Conservation (phyloP, 2,888 invertebrate species). For the Quadroppia sp. region DNA sequence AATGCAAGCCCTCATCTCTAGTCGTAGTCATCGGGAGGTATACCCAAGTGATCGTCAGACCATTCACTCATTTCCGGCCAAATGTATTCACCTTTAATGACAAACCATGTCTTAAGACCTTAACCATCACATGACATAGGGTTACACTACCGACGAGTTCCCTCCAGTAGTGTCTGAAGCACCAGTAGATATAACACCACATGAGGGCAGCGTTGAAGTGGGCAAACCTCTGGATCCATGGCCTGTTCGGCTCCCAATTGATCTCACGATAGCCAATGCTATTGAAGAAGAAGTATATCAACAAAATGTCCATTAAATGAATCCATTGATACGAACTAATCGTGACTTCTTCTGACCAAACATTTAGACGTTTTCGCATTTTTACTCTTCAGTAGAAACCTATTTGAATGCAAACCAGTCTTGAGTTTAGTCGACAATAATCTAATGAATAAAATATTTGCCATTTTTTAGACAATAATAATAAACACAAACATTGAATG, state of each 20-base stretch:
- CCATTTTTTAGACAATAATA: too few relatives aligned
- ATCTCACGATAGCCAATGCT: conserved; percentile 39
- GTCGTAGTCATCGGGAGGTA: conserved; percentile 40
- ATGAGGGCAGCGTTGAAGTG: conserved; percentile 21
- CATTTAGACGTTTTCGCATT: too few relatives aligned
- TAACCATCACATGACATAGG: background rate
- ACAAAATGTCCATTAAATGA: background rate
- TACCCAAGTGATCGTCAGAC: conserved; percentile 41
- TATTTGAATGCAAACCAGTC: too few relatives aligned
- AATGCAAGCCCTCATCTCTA: background rate
- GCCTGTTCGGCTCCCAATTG: conserved; percentile 37
- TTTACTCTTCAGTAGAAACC: too few relatives aligned
- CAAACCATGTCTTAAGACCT: background rate
- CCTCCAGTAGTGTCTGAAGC: conserved; percentile 33
- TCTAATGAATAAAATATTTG: too few relatives aligned
- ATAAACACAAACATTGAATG: too few relatives aligned
- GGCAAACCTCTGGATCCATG: background rate
- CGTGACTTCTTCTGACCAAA: background rate
- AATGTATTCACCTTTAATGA: conserved; percentile 31
- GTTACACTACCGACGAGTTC: conserved; percentile 35
- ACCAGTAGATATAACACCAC: conserved; percentile 40
- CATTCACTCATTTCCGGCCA: conserved; percentile 12
- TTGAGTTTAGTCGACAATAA: too few relatives aligned
- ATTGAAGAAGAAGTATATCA: background rate
- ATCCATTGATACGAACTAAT: background rate